Conservation (phyloP, 2,113 vertebrate species). For the Spea multiplicata region DNA sequence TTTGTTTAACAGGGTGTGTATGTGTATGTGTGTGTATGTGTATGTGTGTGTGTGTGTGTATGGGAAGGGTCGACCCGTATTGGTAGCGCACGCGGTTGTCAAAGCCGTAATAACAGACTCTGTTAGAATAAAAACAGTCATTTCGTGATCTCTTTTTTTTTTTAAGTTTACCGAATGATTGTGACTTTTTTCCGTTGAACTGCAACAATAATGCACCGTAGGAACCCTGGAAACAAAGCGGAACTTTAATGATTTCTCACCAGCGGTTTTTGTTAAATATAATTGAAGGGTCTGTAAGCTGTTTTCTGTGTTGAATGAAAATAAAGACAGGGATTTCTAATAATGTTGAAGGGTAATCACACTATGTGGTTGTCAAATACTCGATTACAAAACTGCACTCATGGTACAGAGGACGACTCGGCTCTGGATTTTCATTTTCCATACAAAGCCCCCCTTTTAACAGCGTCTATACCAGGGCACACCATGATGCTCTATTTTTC, state of each 20-base stretch:
- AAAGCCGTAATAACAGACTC: slow-evolving; percentile 26
- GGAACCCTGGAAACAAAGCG: slow-evolving; percentile 5
- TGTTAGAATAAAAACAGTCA: background rate
- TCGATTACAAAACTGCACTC: background rate
- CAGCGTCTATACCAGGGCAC: too few relatives aligned
- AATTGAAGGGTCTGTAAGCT: slow-evolving; percentile 34
- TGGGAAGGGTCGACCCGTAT: background rate
- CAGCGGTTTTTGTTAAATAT: slow-evolving; percentile 19
- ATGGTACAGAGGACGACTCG: background rate
- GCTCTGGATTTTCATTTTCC: background rate
- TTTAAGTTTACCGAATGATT: background rate
- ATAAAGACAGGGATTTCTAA: background rate
- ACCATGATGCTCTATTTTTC: too few relatives aligned
- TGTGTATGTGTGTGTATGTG: too few relatives aligned
- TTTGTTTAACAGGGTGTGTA: slow-evolving; percentile 26
- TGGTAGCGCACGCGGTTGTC: slow-evolving; percentile 16
- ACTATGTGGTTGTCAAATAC: slow-evolving; percentile 1
- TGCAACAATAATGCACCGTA: slow-evolving; percentile 1
- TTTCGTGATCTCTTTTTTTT: background rate
- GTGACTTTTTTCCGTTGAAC: background rate
- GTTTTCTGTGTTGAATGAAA: background rate
- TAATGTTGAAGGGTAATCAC: slow-evolving; percentile 9
- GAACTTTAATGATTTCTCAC: background rate
- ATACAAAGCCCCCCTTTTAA: too few relatives aligned
- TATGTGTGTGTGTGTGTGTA: too few relatives aligned